Conservation (phyloP, 2,113 vertebrate genomes). For the Lophotis ruficrista region DNA sequence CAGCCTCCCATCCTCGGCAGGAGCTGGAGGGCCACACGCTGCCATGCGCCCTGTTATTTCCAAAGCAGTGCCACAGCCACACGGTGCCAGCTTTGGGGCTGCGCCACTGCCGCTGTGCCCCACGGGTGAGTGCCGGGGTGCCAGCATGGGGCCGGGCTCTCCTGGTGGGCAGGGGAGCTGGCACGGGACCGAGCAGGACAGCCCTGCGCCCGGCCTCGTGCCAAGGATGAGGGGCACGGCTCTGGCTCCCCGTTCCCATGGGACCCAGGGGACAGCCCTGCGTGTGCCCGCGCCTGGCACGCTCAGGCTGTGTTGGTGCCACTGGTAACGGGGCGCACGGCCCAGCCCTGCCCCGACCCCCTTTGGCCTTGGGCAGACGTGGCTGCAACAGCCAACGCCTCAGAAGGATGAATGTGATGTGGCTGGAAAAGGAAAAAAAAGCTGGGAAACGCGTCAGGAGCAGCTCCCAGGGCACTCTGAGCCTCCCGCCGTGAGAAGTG, state of each 20-base stretch:
- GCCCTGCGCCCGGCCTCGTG: background rate
- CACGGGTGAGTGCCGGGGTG: accelerated
- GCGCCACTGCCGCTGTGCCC: accelerated
- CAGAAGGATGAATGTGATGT: background rate
- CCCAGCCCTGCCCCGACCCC: background rate
- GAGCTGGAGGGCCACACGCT: background rate
- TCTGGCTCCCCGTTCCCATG: background rate
- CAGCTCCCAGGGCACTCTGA: background rate
- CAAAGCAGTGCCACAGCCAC: background rate
- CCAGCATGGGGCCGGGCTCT: accelerated
- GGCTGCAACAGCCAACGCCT: background rate
- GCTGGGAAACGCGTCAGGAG: background rate
- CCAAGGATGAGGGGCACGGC: too few relatives aligned
- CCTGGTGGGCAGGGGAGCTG: background rate
- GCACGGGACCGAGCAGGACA: background rate
- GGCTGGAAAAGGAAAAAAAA: background rate
- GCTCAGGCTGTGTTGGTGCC: accelerated
- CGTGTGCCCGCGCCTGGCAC: background rate
- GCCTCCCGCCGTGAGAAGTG: accelerated
- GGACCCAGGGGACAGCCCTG: background rate
- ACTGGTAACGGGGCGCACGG: background rate
- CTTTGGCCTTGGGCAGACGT: background rate
- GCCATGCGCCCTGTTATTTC: background rate
- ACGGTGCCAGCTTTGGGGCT: background rate
- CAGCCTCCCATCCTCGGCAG: background rate